Base-by-base conservation (phyloP, 37 sponge, comb jelly and placozoan genomes). In the Mnemiopsis leidyi region DNA sequence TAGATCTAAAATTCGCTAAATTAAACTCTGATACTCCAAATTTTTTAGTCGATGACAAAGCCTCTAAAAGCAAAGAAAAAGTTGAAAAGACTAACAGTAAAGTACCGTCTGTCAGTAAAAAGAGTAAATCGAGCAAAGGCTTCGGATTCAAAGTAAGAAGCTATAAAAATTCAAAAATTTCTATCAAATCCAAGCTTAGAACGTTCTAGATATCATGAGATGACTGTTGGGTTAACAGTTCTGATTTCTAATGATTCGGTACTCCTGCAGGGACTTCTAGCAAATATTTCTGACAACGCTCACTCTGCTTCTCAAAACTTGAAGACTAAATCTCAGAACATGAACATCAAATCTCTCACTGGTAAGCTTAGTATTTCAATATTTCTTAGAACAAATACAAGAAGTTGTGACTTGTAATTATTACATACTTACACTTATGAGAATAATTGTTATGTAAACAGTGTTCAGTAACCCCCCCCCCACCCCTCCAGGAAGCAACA, bases 221-320 rank as follows among this genome's bases (percentile, higher is more conserved):
- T 48, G 61, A n/a, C n/a, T n/a, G 61, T 48, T 48, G 61, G 61
- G 5, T 5, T 48, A 48, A 5, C 61, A 48, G 13, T 48, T 48
- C 13, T n/a, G n/a, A n/a, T n/a, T n/a, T n/a, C n/a, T n/a, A n/a
- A n/a, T n/a, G n/a, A n/a, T n/a, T n/a, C n/a, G n/a, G n/a, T n/a
- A n/a, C n/a, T n/a, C n/a, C n/a, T n/a, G n/a, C n/a, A 77, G 79
- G 79, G 79, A 31, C 36, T 77, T 31, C 79, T 77, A 18, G 79
- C 79, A 16, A 77, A 77, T 36, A 77, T 77, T 3, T 77, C 79
- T 1, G 79, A 77, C 18, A 77, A 32, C 18, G 79, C 79, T 31
- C 79, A 77, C 18, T 21, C 26, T 34, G 79, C 79, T 3, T 31
- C 32, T 7, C 26, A 32, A 13, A 77, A 28, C 79, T 77, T 77